A percentile compares a stretch with the other conserved stretches of the same genome.
Evolutionary conservation across 2,888 invertebrate genomes (phyloP).

Genomic region (Eulithis prunata): DNA sequence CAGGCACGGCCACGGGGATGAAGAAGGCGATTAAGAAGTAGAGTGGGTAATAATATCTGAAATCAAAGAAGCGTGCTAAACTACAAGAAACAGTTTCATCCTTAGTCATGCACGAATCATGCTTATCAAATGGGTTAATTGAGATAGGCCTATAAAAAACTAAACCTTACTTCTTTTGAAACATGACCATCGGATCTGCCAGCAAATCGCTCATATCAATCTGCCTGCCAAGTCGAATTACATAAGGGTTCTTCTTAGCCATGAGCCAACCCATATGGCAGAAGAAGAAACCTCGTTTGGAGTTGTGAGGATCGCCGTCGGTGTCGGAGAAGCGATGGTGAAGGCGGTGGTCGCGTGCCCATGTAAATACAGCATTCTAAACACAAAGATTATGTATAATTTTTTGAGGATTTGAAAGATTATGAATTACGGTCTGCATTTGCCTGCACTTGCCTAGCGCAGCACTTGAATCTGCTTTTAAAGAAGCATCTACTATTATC

Average conservation of each 20-base stretch:
- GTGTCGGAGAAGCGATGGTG: slow-evolving; percentile 9
- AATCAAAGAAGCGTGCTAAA: neutral
- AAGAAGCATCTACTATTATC: too few species aligned
- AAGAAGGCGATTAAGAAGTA: neutral
- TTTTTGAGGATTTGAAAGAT: too few species aligned
- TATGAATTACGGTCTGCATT: neutral
- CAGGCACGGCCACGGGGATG: slow-evolving; percentile 3
- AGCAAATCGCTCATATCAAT: slow-evolving; percentile 7
- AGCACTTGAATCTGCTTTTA: too few species aligned
- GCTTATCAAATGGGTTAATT: too few species aligned
- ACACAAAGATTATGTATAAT: neutral
- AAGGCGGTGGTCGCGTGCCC: slow-evolving; percentile 7
- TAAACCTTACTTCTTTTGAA: slow-evolving; percentile 3
- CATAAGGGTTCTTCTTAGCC: slow-evolving; percentile 2
- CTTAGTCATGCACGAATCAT: too few species aligned
- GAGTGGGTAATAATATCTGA: neutral
- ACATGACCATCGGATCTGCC: slow-evolving; percentile 4
- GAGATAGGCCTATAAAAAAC: neutral
- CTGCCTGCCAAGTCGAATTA: neutral
- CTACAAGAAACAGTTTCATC: too few species aligned
- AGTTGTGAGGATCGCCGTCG: slow-evolving; percentile 8
- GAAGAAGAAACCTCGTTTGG: slow-evolving; percentile 18
- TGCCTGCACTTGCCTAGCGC: too few species aligned
- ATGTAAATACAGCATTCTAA: slow-evolving; percentile 2
- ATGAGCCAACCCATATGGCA: slow-evolving; percentile 11